Percentiles rank a stretch among this genome's conserved stretches.
phyloP scores from a whole-genome alignment of 1,140 invertebrate genomes.

The Euura lappo region DNA sequence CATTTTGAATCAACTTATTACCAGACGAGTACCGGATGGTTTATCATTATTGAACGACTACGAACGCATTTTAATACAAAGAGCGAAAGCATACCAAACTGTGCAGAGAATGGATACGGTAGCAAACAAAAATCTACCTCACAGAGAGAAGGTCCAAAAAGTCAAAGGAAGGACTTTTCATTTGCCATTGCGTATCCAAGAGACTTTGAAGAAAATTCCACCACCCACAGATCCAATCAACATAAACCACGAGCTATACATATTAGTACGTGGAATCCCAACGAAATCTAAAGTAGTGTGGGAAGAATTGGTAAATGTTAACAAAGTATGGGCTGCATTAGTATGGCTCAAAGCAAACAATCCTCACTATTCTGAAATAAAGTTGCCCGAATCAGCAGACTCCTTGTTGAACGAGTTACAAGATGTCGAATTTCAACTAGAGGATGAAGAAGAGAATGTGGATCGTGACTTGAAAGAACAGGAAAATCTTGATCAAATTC shows the following conservation, averaged over 20 bases:
- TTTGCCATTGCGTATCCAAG: too few relatives aligned
- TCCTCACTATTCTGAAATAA: constrained; percentile 26
- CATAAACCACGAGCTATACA: constrained; percentile 15
- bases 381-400: constrained; percentile 16
- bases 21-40: too few relatives aligned
- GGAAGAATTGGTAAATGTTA: constrained; percentile 25
- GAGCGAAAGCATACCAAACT: too few relatives aligned
- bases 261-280: constrained; percentile 29
- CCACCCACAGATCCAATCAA: too few relatives aligned
- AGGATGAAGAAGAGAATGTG: constrained; percentile 7
- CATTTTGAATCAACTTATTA: too few relatives aligned
- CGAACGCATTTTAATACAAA: too few relatives aligned
- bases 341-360: constrained; percentile 28
- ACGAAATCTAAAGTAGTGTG: constrained; percentile 33
- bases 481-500: background rate
- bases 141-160: too few relatives aligned
- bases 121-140: too few relatives aligned
- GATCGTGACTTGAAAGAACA: background rate
- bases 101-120: too few relatives aligned
- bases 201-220: too few relatives aligned
- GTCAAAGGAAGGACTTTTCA: too few relatives aligned
- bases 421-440: constrained; percentile 13
- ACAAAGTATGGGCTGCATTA: constrained; percentile 25
- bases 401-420: constrained; percentile 8
- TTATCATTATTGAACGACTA: too few relatives aligned